Base-by-base conservation (phyloP, 2,113 vertebrate species). In the Microcebus ravelobensis region DNA sequence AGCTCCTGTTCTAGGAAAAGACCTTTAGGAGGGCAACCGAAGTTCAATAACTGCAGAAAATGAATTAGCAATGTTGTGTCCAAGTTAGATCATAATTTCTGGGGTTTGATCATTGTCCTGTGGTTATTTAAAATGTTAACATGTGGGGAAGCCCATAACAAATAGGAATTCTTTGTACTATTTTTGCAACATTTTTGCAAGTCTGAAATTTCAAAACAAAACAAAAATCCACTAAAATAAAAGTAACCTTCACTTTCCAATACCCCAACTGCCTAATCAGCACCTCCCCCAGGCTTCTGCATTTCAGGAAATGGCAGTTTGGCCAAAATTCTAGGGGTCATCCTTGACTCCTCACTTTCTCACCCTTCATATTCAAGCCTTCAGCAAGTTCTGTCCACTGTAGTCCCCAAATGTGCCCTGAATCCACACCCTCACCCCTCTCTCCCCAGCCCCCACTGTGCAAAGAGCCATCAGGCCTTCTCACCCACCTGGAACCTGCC, bases 151-250 rank as follows among this genome's bases (percentile, higher is more conserved):
- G 27, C 9, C 13, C 5, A 27, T 70, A 20, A 77, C 36, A 67
- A 96, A 74, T 29, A 13, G n/a, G 61, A 50, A 31, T 61, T 83
- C 57, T 91, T 42, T 91, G 76, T 76, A 39, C 55, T 80, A 52
- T 83, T 92, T 96, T 65, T 36, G 39, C 21, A 83, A 79, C 15
- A 76, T 70, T 74, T 84, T 67, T 95, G 67, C 67, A 90, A 92
- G 73, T 39, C 29, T 87, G 39, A 18, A 86, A 73, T 95, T 90
- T 89, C 59, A 86, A 92, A 82, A 70, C 17, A 87, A 80, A 79
- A 70, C 81, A 70, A 67, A 76, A 82, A 59, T 11, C 5, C 29
- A 71, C 61, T 14, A n/a, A 76, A 63, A 17, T 36, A 65, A 77
- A 84, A 89, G 45, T 52, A 63, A 71, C 0, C 14, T 73, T 34